Base-by-base conservation (phyloP, 2,113 vertebrate genomes). In the Hydropotes inermis region DNA sequence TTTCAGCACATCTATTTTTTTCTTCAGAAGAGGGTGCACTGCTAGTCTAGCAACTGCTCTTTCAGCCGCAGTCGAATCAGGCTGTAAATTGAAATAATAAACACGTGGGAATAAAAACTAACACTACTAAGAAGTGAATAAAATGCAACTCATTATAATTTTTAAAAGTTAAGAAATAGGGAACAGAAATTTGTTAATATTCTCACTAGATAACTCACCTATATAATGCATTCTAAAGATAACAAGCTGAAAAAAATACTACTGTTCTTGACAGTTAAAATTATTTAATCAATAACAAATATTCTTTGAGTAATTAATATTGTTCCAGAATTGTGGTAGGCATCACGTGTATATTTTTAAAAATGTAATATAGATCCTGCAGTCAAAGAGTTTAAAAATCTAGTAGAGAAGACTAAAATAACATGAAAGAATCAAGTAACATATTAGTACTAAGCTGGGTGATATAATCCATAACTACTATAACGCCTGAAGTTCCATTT, bases 21-120 rank as follows among this genome's bases (percentile, higher is more conserved):
- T 99, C 98, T 98, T 99, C 97, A 99, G 97, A 95, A 99, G 98
- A 33, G 99, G 99, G 54, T 99, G 99, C 21, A 99, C 98, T 96
- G 99, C 99, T 58, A 99, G 98, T 96, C 99, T 99, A 70, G 99
- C 99, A 55, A 98, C 45, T 45, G 99, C 99, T 98, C 99, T 98
- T 30, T 99, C 99, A 30, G 98, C 54, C 50, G 99, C 98, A 55
- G 99, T 99, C 52, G 99, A 99, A 70, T 99, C 98, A 78, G 99
- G 99, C 99, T 99, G 89, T 12, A 97, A 50, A 94, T 64, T 64
- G 11, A 92, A 95, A 96, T 39, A 94, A 78, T 39, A 89, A 39
- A 82, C 12, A 47, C 15, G 45, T 10, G 45, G 13, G 7, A 86
- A 83, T 81, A 87, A 91, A 94, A 91, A 89, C 16, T 87, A 87